These are phyloP conservation scores for Drosophila murphyi DNA, from an alignment of 1,140 invertebrate species.

Conservation along the genomic window DNA sequence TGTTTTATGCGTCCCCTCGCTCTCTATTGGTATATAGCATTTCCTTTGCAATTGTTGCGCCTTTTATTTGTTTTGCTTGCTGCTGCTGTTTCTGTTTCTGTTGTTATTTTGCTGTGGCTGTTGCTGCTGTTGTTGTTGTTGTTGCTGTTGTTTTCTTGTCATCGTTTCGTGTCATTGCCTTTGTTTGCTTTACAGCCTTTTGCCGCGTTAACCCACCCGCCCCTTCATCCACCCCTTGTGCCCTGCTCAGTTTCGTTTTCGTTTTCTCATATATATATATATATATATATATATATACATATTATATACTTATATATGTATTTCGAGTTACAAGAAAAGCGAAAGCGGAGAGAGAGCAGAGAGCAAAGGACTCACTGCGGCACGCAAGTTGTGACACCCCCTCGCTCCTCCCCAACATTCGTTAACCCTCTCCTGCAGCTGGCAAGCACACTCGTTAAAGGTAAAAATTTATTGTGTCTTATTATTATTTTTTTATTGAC, in stretches of 20 bases:
- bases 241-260: constrained; percentile 53
- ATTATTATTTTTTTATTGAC: constrained; percentile 84
- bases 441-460: constrained; percentile 68
- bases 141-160: constrained; percentile 43
- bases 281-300: constrained; percentile 70
- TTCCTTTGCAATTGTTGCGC: constrained; percentile 74
- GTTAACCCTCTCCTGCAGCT: not conserved
- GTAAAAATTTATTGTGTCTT: constrained; percentile 84
- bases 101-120: constrained; percentile 42
- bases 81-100: constrained; percentile 45
- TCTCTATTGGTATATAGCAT: constrained; percentile 19
- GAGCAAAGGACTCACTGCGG: constrained; percentile 36
- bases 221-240: not conserved
- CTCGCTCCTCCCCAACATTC: constrained; percentile 11
- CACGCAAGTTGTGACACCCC: constrained; percentile 60
- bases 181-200: constrained; percentile 74
- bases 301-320: constrained; percentile 73
- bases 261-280: constrained; percentile 75
- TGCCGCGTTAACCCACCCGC: not conserved
- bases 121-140: constrained; percentile 34
- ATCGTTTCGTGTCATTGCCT: constrained; percentile 80
- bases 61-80: constrained; percentile 79
- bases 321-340: constrained; percentile 64
- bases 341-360: constrained; percentile 26
- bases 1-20: not conserved